Evolutionary conservation across 2,113 vertebrate genomes (phyloP), one percentile per base, ranked within the genome.

Genomic region (Cyprichromis sp.): DNA sequence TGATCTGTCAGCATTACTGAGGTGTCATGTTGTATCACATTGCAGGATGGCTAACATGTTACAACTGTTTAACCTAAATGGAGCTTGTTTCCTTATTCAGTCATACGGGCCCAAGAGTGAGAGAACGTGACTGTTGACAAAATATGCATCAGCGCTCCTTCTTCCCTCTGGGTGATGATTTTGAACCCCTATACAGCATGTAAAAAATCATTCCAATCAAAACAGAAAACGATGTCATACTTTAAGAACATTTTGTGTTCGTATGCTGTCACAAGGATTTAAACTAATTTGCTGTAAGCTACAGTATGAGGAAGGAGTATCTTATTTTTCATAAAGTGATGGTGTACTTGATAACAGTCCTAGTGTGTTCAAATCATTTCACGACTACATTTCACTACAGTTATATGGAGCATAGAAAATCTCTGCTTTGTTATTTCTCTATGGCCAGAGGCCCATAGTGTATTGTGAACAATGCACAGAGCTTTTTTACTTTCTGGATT

Each of bases 1-100:
- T 80, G 76, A 84, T 88, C 45, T 21, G 82, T 91, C 89, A 85
- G 90, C 92, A 63, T 89, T 85, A 80, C 83, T 82, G n/a, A 13
- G 53, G 36, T 86, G 82, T 90, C 85, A 26, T 81, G 87, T 86
- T 86, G 80, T 55, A 84, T 90, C 80, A 63, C 59, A 26, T 11
- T 6, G 50, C 10, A 17, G 26, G 55, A 42, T 80, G 73, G 79
- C 71, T 40, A 68, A 90, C 76, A 55, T 73, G 73, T 88, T 89
- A 84, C 92, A 90, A 88, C 54, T 13, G 52, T 80, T 89, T 53
- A 82, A 85, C 63, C 36, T 88, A 73, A 90, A 83, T 52, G 71
- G 54, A 82, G 53, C 68, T 57, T 2, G 29, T 81, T 93, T 93
- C 31, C 31, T 55, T 86, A 52, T 82, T 84, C 24, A 54, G 78